Conservation (phyloP, 2,888 invertebrate species). For the Drosophila algonquin region DNA sequence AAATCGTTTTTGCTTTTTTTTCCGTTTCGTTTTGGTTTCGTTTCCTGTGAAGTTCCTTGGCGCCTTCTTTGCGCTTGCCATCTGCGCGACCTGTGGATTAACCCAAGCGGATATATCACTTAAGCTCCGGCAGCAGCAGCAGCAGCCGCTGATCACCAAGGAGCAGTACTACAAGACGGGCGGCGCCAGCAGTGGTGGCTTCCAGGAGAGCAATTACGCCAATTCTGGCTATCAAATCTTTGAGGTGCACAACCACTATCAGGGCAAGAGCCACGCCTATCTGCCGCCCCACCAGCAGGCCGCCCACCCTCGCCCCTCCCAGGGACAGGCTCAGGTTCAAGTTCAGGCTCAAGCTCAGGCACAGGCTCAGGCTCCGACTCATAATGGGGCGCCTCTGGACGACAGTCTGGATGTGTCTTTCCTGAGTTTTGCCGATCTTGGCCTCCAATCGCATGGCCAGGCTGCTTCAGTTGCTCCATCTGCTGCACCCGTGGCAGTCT, state of each 20-base stretch:
- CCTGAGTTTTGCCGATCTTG: slow-evolving; percentile 53
- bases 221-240: slow-evolving; percentile 74
- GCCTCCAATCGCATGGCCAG: neutral
- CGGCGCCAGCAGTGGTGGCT: slow-evolving; percentile 21
- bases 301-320: neutral
- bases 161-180: slow-evolving; percentile 38
- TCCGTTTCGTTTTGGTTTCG: slow-evolving; percentile 38
- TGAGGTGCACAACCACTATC: slow-evolving; percentile 75
- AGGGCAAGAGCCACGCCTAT: slow-evolving; percentile 47
- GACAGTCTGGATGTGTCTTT: slow-evolving; percentile 70
- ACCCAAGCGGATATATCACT: slow-evolving; percentile 70
- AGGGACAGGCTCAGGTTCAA: slow-evolving; percentile 39
- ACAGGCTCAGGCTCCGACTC: slow-evolving; percentile 33
- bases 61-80: slow-evolving; percentile 62
- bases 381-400: slow-evolving; percentile 53
- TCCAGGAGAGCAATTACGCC: slow-evolving; percentile 70
- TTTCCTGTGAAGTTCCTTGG: slow-evolving; percentile 52
- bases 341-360: slow-evolving; percentile 53
- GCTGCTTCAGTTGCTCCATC: slow-evolving; percentile 13
- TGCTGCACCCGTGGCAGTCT: slow-evolving; percentile 27
- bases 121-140: slow-evolving; percentile 48
- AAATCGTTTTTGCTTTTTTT: slow-evolving; percentile 10
- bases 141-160: slow-evolving; percentile 33
- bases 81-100: slow-evolving; percentile 52
- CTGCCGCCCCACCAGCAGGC: slow-evolving; percentile 47